phyloP scores from a whole-genome alignment of 1,140 invertebrate genomes.

The Eueides isabella region DNA sequence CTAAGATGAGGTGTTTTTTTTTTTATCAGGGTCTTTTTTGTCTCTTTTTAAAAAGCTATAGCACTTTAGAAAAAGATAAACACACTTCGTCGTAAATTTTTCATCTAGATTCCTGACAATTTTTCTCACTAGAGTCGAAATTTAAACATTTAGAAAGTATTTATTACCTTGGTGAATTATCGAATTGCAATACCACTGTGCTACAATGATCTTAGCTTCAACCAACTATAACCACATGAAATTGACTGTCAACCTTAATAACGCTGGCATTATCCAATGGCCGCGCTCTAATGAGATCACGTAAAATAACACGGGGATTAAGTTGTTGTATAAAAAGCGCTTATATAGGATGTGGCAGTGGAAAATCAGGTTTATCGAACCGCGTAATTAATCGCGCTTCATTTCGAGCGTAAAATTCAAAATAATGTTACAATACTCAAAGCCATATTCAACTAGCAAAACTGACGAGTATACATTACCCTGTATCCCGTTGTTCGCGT shows the following conservation, averaged over 20 bases:
- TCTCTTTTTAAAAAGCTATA: no score
- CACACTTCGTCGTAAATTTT: no score
- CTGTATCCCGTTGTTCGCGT: no score
- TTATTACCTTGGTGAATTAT: no score
- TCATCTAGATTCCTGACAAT: no score
- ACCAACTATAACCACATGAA: background rate
- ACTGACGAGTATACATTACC: background rate
- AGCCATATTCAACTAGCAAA: background rate
- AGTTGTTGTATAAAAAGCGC: conserved; percentile 18
- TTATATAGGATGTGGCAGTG: conserved; percentile 25
- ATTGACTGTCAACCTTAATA: background rate
- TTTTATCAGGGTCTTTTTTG: no score
- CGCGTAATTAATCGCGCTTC: conserved; percentile 15
- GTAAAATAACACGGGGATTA: conserved; percentile 27
- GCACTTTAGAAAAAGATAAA: no score
- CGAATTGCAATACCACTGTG: no score
- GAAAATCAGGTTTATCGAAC: conserved; percentile 18
- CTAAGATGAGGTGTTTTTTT: no score
- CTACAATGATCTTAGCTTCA: no score
- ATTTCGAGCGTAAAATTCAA: background rate
- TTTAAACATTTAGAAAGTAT: no score
- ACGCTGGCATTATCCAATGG: background rate
- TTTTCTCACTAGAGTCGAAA: no score
- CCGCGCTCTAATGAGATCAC: conserved; percentile 24
- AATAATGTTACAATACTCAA: background rate